Evolutionary conservation across 2,113 vertebrate species (phyloP).

Genomic region (Anguilla japonica): DNA sequence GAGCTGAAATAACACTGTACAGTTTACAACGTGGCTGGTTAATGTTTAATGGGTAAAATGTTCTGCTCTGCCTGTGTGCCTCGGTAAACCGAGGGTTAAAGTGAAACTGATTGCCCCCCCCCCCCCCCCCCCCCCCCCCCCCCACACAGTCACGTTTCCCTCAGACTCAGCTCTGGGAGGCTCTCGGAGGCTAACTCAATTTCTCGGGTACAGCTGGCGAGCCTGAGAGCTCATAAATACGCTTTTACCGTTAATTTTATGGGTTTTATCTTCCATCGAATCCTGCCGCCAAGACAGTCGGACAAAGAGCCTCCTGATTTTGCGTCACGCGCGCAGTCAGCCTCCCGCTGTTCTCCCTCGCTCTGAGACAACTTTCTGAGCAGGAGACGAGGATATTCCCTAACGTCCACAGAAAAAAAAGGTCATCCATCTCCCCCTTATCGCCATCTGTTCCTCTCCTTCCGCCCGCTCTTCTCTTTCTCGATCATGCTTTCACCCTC

Average conservation of each 20-base stretch:
- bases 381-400: background rate
- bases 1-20: too few species aligned
- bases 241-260: background rate
- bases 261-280: constrained; percentile 1
- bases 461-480: background rate
- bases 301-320: background rate
- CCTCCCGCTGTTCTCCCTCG: background rate
- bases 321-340: background rate
- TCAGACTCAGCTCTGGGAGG: too few species aligned
- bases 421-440: background rate
- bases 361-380: background rate
- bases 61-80: too few species aligned
- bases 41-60: too few species aligned
- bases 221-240: background rate
- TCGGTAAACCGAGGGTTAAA: background rate
- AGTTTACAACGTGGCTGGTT: too few species aligned
- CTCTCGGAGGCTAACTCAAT: background rate
- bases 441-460: background rate
- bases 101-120: background rate
- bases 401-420: background rate
- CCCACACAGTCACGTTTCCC: background rate
- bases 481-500: background rate
- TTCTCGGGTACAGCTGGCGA: background rate
- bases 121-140: too few species aligned
- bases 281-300: background rate